Percentiles rank a stretch among this genome's conserved stretches.
phyloP scores from a whole-genome alignment of 2,888 invertebrate species.

The Laothoe populi region DNA sequence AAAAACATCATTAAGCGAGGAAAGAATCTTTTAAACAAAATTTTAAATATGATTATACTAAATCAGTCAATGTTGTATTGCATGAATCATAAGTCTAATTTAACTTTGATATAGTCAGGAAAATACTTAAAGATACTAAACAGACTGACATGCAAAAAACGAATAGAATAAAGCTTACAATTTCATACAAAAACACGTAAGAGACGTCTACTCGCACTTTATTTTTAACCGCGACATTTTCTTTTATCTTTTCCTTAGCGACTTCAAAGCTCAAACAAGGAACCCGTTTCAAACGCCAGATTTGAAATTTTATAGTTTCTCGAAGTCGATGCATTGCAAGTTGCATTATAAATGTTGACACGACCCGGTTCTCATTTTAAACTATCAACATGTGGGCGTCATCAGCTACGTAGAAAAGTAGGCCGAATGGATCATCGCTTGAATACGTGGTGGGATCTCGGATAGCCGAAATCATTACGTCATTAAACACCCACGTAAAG shows the following conservation, averaged over 20 bases:
- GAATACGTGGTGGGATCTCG: slow-evolving; percentile 8
- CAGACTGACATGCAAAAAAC: neutral
- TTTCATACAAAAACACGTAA: neutral
- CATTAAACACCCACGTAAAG: slow-evolving; percentile 9
- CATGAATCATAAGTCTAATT: too few relatives aligned
- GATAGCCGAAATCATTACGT: slow-evolving; percentile 8
- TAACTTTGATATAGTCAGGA: too few relatives aligned
- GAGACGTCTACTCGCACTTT: slow-evolving; percentile 2
- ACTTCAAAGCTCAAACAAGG: slow-evolving; percentile 17
- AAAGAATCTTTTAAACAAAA: too few relatives aligned
- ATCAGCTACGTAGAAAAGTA: slow-evolving; percentile 8
- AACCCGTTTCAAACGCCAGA: neutral
- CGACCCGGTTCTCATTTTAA: slow-evolving; percentile 7
- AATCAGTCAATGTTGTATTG: too few relatives aligned
- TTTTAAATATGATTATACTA: too few relatives aligned
- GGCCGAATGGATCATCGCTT: slow-evolving; percentile 15
- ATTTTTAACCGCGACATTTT: slow-evolving; percentile 12
- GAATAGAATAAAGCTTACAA: neutral
- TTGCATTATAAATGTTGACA: slow-evolving; percentile 17
- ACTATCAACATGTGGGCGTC: slow-evolving; percentile 15
- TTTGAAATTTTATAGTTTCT: neutral
- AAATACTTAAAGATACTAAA: too few relatives aligned
- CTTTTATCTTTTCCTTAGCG: neutral
- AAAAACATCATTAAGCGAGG: too few relatives aligned
- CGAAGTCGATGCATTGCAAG: neutral